Base-by-base conservation (phyloP, 2,888 invertebrate species). In the Pyrochroa serraticornis region DNA sequence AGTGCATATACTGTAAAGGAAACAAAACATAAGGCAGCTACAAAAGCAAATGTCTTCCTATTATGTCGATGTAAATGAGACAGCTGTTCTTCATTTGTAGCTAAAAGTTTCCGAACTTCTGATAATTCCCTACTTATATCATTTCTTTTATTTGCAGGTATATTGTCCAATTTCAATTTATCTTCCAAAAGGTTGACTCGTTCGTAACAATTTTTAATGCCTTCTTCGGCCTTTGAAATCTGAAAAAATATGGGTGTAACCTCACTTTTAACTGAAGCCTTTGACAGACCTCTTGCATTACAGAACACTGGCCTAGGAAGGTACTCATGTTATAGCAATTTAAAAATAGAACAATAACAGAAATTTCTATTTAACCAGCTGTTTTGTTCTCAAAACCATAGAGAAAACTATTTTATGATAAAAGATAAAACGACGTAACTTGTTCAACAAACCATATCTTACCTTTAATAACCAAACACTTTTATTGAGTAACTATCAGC, bases 81-180 rank as follows among this genome's bases (percentile, higher is more conserved):
- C 39, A 79, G 63, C 41, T 75, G 75, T 31, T 72, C 63, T 57
- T 77, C 72, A 46, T 78, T 75, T 7, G 72, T 72, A 12, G 62
- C 60, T 31, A 79, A 62, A 38, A 77, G 63, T 66, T 78, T 78
- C 45, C 71, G 65, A 6, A 76, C 70, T 70, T 79, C 77, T 6
- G 58, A 44, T 38, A 79, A 53, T 62, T 79, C 79, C 37, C 56
- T 65, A 61, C 68, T 64, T 22, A 77, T 60, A 6, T 61, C 54
- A 38, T 71, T 68, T 62, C 72, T 69, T 44, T 69, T 68, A 30
- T 64, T 63, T 41, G 62, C 62, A 8, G 74, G 66, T 14, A 76
- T 49, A 14, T 61, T 55, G 42, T 68, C 66, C 12, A 54, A 62
- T 35, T 66, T 61, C 32, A 78, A 50, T 65, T 70, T 74, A 7